Evolutionary conservation across 1,140 invertebrate species (phyloP).

Genomic region (Aphidius ervi): DNA sequence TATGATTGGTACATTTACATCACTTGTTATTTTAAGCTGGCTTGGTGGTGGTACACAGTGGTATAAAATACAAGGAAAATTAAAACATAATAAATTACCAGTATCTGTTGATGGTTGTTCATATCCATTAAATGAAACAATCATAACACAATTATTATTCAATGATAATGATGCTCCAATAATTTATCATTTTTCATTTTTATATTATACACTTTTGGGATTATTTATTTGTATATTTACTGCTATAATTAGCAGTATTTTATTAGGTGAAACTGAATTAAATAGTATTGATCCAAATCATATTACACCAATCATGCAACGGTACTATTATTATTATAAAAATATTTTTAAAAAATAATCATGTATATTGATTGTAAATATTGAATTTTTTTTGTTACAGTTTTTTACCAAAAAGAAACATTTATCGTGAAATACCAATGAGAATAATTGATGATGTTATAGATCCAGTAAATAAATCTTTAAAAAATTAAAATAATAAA

Average conservation of each 20-base stretch:
- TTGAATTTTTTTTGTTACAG: no score
- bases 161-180: constrained; percentile 30
- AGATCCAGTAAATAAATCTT: no score
- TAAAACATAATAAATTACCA: constrained; percentile 34
- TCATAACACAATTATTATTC: not conserved
- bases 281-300: constrained; percentile 31
- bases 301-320: constrained; percentile 33
- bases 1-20: constrained; percentile 48
- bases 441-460: no score
- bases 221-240: constrained; percentile 44
- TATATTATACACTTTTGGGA: constrained; percentile 59
- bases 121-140: constrained; percentile 27
- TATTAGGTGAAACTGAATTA: constrained; percentile 43
- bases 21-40: constrained; percentile 55
- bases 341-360: no score
- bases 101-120: constrained; percentile 46
- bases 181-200: constrained; percentile 57
- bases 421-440: no score
- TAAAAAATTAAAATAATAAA: no score
- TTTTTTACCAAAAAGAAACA: no score
- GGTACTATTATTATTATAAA: not conserved
- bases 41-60: constrained; percentile 58
- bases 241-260: constrained; percentile 48
- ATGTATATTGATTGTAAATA: no score
- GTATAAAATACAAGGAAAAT: constrained; percentile 40